phyloP scores from a whole-genome alignment of 1,140 invertebrate genomes.

The Wasmannia auropunctata region DNA sequence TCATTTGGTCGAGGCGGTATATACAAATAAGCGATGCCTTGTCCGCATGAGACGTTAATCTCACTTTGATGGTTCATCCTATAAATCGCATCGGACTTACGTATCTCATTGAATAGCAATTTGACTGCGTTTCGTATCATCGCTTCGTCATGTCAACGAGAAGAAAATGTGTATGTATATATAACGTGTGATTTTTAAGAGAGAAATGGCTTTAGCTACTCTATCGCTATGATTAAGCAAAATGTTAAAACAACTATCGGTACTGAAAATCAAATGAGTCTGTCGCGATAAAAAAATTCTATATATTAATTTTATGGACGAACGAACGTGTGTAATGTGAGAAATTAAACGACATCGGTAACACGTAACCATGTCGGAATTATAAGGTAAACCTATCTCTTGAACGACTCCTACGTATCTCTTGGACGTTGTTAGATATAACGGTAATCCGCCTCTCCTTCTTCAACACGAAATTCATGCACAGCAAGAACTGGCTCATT shows the following conservation, averaged over 20 bases:
- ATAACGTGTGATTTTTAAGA: background rate
- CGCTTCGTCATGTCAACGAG: background rate
- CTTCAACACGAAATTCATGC: slow-evolving; percentile 22
- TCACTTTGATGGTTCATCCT: slow-evolving; percentile 55
- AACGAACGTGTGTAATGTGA: background rate
- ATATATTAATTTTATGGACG: slow-evolving; percentile 11
- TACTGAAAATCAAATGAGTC: background rate
- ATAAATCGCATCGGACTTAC: slow-evolving; percentile 37
- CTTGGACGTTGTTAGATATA: background rate
- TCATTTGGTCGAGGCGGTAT: slow-evolving; percentile 60
- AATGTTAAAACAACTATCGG: background rate
- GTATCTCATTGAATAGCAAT: slow-evolving; percentile 31
- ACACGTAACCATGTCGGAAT: background rate
- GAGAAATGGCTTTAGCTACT: background rate
- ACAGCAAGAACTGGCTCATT: slow-evolving; percentile 18
- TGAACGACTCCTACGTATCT: slow-evolving; percentile 1
- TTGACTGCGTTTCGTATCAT: background rate
- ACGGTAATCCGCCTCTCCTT: slow-evolving; percentile 24
- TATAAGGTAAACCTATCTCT: background rate
- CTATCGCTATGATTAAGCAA: background rate
- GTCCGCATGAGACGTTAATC: slow-evolving; percentile 50
- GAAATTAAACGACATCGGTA: background rate
- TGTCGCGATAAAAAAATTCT: background rate
- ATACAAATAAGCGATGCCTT: slow-evolving; percentile 64
- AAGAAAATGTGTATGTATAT: background rate